phyloP scores from a whole-genome alignment of 37 sponge, comb jelly and placozoan species.

The Beroe forskalii region DNA sequence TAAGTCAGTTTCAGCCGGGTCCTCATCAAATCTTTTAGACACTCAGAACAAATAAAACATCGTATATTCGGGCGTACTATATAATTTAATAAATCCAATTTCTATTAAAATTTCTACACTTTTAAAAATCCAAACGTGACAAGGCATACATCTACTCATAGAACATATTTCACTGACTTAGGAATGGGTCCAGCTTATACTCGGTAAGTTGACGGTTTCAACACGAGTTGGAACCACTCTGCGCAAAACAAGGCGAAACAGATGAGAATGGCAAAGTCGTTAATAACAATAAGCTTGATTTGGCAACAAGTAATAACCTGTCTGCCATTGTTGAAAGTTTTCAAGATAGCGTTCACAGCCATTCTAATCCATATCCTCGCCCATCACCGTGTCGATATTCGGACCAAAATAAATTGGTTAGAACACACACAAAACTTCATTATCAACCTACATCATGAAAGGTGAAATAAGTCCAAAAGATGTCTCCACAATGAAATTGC shows the following conservation, averaged over 20 bases:
- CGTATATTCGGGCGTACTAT: constrained; percentile 51
- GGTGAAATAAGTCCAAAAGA: not conserved
- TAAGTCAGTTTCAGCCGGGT: too few species aligned
- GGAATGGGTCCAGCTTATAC: too few species aligned
- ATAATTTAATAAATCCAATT: constrained; percentile 64
- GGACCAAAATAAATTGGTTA: not conserved
- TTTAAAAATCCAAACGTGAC: constrained; percentile 62
- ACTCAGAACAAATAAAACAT: too few species aligned
- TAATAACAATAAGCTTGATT: not conserved
- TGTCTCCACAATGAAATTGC: not conserved
- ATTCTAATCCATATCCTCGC: too few species aligned
- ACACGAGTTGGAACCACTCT: too few species aligned
- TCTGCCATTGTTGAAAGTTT: too few species aligned
- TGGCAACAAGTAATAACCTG: too few species aligned
- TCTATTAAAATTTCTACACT: constrained; percentile 64
- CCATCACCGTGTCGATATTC: too few species aligned
- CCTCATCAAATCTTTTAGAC: too few species aligned
- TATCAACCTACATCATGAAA: not conserved
- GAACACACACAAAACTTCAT: too few species aligned
- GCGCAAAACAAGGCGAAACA: not conserved
- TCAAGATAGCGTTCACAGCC: too few species aligned
- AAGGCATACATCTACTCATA: constrained; percentile 12
- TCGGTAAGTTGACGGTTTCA: too few species aligned
- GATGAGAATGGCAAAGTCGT: not conserved
- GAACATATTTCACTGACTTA: not conserved